Evolutionary conservation across 2,113 vertebrate species (phyloP).

Genomic region (Nipponia nippon): DNA sequence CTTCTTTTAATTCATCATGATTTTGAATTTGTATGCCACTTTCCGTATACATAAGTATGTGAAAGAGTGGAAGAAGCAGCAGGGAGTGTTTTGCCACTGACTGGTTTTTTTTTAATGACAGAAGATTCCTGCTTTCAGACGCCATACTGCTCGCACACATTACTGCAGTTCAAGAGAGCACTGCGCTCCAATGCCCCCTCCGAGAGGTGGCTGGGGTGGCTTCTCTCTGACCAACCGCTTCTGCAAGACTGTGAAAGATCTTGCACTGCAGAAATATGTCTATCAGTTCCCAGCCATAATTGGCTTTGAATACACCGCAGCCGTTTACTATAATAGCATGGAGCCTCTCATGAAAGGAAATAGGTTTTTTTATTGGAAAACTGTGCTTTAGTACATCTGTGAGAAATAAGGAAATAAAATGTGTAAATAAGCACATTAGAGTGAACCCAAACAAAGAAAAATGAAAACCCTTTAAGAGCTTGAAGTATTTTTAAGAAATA

Average conservation of each 20-base stretch:
- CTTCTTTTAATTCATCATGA: background rate
- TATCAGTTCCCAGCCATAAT: background rate
- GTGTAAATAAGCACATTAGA: background rate
- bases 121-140: background rate
- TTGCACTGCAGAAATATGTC: background rate
- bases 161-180: accelerated
- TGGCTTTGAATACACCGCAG: background rate
- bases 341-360: background rate
- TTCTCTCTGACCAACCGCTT: background rate
- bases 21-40: background rate
- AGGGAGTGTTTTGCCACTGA: background rate
- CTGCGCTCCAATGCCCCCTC: background rate
- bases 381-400: background rate
- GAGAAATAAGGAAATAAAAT: background rate
- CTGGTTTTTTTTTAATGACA: background rate
- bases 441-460: background rate
- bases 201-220: background rate
- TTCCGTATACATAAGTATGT: accelerated
- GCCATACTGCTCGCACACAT: accelerated
- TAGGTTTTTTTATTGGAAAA: background rate
- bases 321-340: background rate
- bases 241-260: background rate
- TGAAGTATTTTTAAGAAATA: background rate
- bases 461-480: background rate
- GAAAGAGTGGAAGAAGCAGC: background rate